Base-by-base conservation (phyloP, 2,888 invertebrate species). In the Cheilosia grossa region DNA sequence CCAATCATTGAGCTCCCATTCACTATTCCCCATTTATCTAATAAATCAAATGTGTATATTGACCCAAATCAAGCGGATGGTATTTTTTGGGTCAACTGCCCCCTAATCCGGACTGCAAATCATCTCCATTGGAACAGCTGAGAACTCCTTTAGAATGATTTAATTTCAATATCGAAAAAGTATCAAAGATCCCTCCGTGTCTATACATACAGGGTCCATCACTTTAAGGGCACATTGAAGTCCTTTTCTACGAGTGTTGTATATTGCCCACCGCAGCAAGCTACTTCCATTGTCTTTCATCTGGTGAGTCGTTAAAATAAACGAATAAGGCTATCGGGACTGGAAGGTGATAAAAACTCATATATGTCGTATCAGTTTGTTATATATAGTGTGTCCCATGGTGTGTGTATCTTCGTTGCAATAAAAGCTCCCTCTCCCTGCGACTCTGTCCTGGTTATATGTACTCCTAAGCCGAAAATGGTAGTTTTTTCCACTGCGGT, bases 271-370 rank as follows among this genome's bases (percentile, higher is more conserved):
- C 49, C 37, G 40, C 54, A 70, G 40, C 42, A 72, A 72, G 64
- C 72, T 73, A 47, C 78, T 77, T 74, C 58, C 61, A 69, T 69
- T 73, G 73, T 63, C 64, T 74, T 63, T 44, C 82, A 82, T 73
- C 82, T 82, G 79, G 67, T 63, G 79, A 74, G 73, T 79, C 74
- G 82, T 83, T 74, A 83, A 83, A 79, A 21, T 69, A 69, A 79
- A 69, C 82, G 79, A 74, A 83, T 79, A 83, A 83, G 82, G 64
- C 82, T 74, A 83, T 79, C 79, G 79, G 79, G 79, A 79, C 73
- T 64, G 44, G 44, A 69, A 83, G 82, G 79, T 83, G 79, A 83
- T 83, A 83, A 83, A 83, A 83, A 79, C 73, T 79, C 79, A 73
- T 83, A 74, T 58, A 82, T 56, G 79, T 82, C 82, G 47, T 74